These are phyloP conservation scores for Bettongia penicillata DNA, from an alignment of 2,113 vertebrate genomes.

Conservation along the genomic window DNA sequence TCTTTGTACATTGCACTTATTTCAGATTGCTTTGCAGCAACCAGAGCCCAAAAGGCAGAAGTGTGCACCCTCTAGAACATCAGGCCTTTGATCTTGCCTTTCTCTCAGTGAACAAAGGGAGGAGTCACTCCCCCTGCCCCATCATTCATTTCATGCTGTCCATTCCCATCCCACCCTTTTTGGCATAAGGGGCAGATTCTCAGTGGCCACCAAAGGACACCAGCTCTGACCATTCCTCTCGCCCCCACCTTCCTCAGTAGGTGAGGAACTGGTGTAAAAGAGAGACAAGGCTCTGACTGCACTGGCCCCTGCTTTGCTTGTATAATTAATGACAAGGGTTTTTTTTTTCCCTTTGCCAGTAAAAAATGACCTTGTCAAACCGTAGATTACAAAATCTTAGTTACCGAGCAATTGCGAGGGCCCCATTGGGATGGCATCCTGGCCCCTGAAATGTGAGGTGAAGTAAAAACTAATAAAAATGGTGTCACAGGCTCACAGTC, in stretches of 20 bases:
- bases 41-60: background rate
- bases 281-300: conserved; percentile 78
- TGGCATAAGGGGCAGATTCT: background rate
- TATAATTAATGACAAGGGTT: conserved; percentile 88
- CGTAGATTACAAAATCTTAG: conserved; percentile 88
- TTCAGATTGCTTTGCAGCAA: background rate
- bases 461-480: conserved; percentile 90
- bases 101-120: background rate
- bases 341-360: conserved; percentile 82
- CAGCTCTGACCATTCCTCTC: background rate
- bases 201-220: background rate
- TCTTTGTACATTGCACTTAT: background rate
- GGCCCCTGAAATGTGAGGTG: conserved; percentile 85
- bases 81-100: background rate
- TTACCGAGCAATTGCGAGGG: conserved; percentile 85
- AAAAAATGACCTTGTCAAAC: conserved; percentile 92
- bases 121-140: background rate
- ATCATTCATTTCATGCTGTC: background rate
- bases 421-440: conserved; percentile 87
- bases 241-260: conserved; percentile 10
- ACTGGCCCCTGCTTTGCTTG: conserved; percentile 85
- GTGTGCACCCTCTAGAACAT: background rate
- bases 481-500: conserved; percentile 88
- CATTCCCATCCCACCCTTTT: background rate
- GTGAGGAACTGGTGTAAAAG: conserved; percentile 64